Evolutionary conservation across 2,888 invertebrate genomes (phyloP).

Genomic region (Pollenia amentaria): DNA sequence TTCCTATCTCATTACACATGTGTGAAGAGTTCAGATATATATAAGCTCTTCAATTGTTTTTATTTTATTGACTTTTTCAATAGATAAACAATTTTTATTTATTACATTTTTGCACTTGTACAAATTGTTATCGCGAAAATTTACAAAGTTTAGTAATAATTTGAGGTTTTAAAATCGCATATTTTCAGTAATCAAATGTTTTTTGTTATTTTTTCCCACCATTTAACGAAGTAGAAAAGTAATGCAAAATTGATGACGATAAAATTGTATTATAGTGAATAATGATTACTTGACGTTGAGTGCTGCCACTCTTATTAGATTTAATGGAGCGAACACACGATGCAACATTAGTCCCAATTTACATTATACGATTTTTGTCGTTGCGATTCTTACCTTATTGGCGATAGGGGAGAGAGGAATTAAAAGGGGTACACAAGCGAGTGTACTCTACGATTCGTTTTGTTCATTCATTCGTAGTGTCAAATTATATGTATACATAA

Average conservation of each 20-base stretch:
- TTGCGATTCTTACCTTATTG: too few species aligned
- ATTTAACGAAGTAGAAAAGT: constrained; percentile 71
- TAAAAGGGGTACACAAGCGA: too few species aligned
- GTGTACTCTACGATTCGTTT: too few species aligned
- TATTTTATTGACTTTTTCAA: constrained; percentile 73
- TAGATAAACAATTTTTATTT: constrained; percentile 74
- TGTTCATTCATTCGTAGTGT: too few species aligned
- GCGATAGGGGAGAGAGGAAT: too few species aligned
- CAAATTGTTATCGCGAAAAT: not conserved
- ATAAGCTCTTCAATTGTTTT: constrained; percentile 62
- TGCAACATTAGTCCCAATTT: too few species aligned
- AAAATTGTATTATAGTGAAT: constrained; percentile 53
- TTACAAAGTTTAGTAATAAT: not conserved
- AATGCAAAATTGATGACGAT: constrained; percentile 71
- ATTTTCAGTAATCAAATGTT: constrained; percentile 18
- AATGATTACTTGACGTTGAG: constrained; percentile 41
- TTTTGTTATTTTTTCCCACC: constrained; percentile 68
- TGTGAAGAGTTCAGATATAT: constrained; percentile 59
- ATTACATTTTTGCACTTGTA: constrained; percentile 48
- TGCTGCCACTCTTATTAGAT: not conserved
- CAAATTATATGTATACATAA: too few species aligned
- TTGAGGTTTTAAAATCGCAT: not conserved
- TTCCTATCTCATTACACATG: constrained; percentile 16
- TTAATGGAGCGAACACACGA: too few species aligned
- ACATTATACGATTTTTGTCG: too few species aligned